Evolutionary conservation across 2,888 invertebrate species (phyloP), one percentile per base, ranked within the genome.

Genomic region (Parasteatoda lunata): DNA sequence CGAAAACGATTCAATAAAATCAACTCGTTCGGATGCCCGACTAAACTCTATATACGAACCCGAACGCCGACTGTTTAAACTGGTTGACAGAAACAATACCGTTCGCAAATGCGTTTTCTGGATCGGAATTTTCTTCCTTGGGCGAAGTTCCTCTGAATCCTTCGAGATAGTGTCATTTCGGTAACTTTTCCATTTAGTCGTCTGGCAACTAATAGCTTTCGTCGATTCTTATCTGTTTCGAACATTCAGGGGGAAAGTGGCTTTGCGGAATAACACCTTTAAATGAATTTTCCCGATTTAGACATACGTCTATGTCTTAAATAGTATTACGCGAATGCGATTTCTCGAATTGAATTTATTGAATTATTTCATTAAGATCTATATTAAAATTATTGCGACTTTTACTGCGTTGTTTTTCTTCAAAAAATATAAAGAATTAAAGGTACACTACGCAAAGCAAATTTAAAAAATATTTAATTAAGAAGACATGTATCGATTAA

Each of bases 1-100:
- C 59, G 59, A 59, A 59, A 59, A n/a, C 59, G 59, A n/a, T 59
- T 59, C 59, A 59, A 59, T 59, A 59, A 59, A 59, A 59, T 59
- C 59, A 59, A 59, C 59, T 59, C 59, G 59, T n/a, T n/a, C n/a
- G 11, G 59, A 59, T 9, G 59, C n/a, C 59, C 59, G 59, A 30
- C 59, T 59, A 59, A 59, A 59, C 59, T 13, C 59, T 59, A 59
- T 13, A 9, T 13, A 9, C 59, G 11, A 8, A n/a, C 9, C 9
- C 11, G 59, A 59, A 59, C 59, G 59, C 11, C 30, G n/a, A 59
- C 59, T 59, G 3, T 59, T 59, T 59, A 59, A 59, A n/a, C 59
- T 5, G 59, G 30, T 30, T 59, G 59, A 59, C 59, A 59, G 59
- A 59, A 59, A 59, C 59, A 59, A 59, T 59, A 59, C 59, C 59